Evolutionary conservation across 2,888 invertebrate species (phyloP).

Genomic region (Calameuta filiformis): DNA sequence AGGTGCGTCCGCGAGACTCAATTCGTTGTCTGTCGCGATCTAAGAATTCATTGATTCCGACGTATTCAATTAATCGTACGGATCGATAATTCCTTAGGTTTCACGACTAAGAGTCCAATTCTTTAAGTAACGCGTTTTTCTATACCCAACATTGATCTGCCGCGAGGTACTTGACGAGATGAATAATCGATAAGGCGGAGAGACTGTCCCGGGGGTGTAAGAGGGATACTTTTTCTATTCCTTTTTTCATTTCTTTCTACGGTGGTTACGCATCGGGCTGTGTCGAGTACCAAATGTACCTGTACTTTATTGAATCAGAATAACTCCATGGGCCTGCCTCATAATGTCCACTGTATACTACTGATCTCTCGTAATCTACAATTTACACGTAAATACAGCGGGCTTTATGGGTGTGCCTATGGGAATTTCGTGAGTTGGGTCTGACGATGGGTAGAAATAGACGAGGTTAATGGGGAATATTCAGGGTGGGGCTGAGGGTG

Average conservation of each 20-base stretch:
- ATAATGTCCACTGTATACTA: constrained; percentile 39
- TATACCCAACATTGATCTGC: not conserved
- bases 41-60: not conserved
- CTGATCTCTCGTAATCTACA: constrained; percentile 45
- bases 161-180: not conserved
- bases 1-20: not conserved
- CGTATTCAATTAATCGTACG: not conserved
- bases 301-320: constrained; percentile 45
- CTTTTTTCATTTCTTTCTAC: not conserved
- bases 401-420: constrained; percentile 27
- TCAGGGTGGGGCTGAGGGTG: not conserved
- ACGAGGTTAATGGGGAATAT: not conserved
- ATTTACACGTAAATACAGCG: constrained; percentile 33
- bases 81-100: not conserved
- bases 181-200: not conserved
- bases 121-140: not conserved
- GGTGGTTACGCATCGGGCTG: not conserved
- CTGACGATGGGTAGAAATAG: not conserved
- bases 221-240: not conserved
- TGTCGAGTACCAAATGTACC: constrained; percentile 40
- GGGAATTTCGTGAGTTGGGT: not conserved
- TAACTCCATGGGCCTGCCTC: constrained; percentile 26
- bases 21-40: not conserved
- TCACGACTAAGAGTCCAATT: not conserved
- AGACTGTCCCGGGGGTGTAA: not conserved